phyloP scores from a whole-genome alignment of 2,888 invertebrate genomes.

The Orthosia incerta region DNA sequence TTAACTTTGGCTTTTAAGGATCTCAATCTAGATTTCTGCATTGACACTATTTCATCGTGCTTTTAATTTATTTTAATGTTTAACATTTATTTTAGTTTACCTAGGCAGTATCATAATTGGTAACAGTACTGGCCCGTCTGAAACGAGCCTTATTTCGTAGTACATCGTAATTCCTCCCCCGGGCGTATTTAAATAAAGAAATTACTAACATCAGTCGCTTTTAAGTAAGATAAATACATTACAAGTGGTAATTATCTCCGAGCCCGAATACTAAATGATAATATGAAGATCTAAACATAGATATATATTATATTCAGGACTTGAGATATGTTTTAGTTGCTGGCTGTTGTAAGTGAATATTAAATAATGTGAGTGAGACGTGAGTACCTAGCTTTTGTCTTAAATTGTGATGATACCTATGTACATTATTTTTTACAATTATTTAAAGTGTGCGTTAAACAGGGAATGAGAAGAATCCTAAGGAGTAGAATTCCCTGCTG shows the following conservation, averaged over 20 bases:
- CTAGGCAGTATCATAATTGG: too few relatives aligned
- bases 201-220: constrained; percentile 56
- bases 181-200: constrained; percentile 54
- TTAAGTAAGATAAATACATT: constrained; percentile 61
- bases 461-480: too few relatives aligned
- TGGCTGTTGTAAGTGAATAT: constrained; percentile 32
- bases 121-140: neutral
- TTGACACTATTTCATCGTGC: neutral
- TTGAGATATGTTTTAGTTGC: constrained; percentile 43
- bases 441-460: too few relatives aligned
- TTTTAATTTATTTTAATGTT: neutral
- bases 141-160: constrained; percentile 14
- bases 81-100: neutral
- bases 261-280: constrained; percentile 50
- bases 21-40: neutral
- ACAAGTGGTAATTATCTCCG: constrained; percentile 59
- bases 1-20: too few relatives aligned
- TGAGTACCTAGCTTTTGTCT: neutral
- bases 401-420: neutral
- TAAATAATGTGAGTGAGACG: constrained; percentile 10
- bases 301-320: constrained; percentile 61
- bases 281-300: constrained; percentile 61
- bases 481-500: too few relatives aligned
- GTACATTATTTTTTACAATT: too few relatives aligned
- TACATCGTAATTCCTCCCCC: constrained; percentile 40